Conservation (phyloP, 2,797 vertebrate species). For the Manis javanica region DNA sequence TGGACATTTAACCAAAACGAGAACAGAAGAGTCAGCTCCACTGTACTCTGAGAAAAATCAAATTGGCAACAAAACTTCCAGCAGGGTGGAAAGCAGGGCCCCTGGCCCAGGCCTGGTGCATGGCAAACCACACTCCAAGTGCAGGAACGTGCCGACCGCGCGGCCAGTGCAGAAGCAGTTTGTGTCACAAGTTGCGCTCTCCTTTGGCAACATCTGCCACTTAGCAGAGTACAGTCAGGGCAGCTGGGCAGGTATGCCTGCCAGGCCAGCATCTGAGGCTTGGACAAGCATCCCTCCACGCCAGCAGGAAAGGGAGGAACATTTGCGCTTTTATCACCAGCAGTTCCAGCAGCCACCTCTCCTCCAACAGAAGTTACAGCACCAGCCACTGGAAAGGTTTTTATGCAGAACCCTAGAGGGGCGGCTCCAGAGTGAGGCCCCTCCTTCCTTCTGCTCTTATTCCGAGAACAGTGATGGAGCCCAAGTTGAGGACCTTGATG, state of each 20-base stretch:
- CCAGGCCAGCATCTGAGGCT: constrained; percentile 45
- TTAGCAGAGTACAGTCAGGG: neutral
- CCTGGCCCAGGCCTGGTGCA: constrained; percentile 11
- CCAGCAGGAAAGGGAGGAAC: constrained; percentile 89
- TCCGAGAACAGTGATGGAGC: constrained; percentile 74
- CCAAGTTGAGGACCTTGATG: constrained; percentile 86
- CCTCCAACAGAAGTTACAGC: constrained; percentile 82
- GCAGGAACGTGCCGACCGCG: constrained; percentile 80
- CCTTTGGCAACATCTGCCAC: constrained; percentile 50
- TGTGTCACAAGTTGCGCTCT: constrained; percentile 66
- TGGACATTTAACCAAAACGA: constrained; percentile 75
- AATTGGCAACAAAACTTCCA: neutral
- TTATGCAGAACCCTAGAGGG: constrained; percentile 78
- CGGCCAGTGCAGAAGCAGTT: constrained; percentile 86
- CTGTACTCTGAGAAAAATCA: constrained; percentile 67
- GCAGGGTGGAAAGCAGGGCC: constrained; percentile 33
- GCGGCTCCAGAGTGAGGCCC: constrained; percentile 69
- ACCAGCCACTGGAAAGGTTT: constrained; percentile 85
- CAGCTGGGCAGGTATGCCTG: neutral
- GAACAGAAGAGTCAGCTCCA: constrained; percentile 29
- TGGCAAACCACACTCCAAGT: constrained; percentile 46
- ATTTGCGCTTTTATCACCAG: constrained; percentile 92
- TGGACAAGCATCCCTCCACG: constrained; percentile 74
- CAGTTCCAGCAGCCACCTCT: constrained; percentile 91
- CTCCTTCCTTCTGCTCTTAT: neutral